Base-by-base conservation (phyloP, 2,797 vertebrate genomes). In the Eleutherodactylus coqui region DNA sequence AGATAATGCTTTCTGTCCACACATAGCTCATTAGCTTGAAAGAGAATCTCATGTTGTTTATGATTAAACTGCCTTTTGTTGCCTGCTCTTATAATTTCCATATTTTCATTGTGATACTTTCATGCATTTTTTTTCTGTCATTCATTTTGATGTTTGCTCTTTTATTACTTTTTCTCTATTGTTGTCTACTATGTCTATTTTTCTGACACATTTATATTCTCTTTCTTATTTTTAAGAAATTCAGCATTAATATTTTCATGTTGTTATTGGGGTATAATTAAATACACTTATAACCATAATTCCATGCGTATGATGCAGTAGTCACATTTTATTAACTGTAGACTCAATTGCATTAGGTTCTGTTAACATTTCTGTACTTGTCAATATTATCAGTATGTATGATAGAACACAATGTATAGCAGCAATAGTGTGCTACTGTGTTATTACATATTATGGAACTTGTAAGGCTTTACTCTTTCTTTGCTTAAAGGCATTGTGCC, bases 151-250 rank as follows among this genome's bases (percentile, higher is more conserved):
- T 76, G 19, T 41, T 60, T 62, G 72, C 82, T 75, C 58, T 67
- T 84, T 84, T 67, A 84, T 43, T 84, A 67, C 72, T 77, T n/a
- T 62, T 77, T 32, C 27, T 84, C 55, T 76, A n/a, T n/a, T n/a
- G n/a, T n/a, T n/a, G 58, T 51, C 58, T 75, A 16, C 38, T 75
- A 76, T 69, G 2, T 51, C 43, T 29, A 27, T 67, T 75, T 64
- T 84, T 64, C 32, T 64, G 43, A 11, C 41, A 24, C 36, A 45
- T 67, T 51, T 29, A 60, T n/a, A n/a, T n/a, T n/a, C n/a, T n/a
- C 70, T 36, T 55, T 75, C 47, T 34, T 72, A 6, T n/a, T 72
- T 16, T 72, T 47, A 51, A 5, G 41, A 41, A 75, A 27, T 16
- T 34, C 41, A 32, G 24, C 27, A 62, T 62, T 58, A 80, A 60